phyloP scores from a whole-genome alignment of 1,140 invertebrate genomes.

The Drosophila ogumai region DNA sequence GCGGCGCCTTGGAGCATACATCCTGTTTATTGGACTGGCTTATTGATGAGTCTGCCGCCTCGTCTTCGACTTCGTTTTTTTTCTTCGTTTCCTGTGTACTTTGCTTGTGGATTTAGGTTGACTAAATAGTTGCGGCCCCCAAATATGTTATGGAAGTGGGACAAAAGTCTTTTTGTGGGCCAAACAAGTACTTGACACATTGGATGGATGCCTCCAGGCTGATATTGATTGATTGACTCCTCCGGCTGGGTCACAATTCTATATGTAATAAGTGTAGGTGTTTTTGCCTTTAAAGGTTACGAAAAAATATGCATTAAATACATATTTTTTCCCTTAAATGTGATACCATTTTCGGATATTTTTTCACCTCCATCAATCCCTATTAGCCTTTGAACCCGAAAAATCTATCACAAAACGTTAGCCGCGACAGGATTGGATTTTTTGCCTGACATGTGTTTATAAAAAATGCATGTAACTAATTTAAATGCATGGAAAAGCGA shows the following conservation, averaged over 20 bases:
- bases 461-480: constrained; percentile 72
- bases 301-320: not conserved
- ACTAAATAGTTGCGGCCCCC: constrained; percentile 64
- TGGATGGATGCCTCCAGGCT: constrained; percentile 30
- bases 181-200: constrained; percentile 58
- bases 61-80: constrained; percentile 17
- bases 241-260: not conserved
- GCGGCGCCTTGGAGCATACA: constrained; percentile 64
- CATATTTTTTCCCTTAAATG: not conserved
- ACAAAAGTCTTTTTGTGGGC: constrained; percentile 36
- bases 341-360: not conserved
- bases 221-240: constrained; percentile 73
- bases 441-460: constrained; percentile 39
- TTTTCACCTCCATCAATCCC: constrained; percentile 29
- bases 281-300: not conserved
- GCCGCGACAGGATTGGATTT: constrained; percentile 3
- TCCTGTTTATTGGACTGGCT: constrained; percentile 79
- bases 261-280: not conserved
- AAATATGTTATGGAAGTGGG: constrained; percentile 47
- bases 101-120: constrained; percentile 68
- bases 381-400: constrained; percentile 19
- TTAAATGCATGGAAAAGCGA: constrained; percentile 67
- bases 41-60: constrained; percentile 67
- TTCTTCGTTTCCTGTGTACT: constrained; percentile 30
- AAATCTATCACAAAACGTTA: constrained; percentile 3